Base-by-base conservation (phyloP, 2,113 vertebrate species). In the Hipposideros armiger region DNA sequence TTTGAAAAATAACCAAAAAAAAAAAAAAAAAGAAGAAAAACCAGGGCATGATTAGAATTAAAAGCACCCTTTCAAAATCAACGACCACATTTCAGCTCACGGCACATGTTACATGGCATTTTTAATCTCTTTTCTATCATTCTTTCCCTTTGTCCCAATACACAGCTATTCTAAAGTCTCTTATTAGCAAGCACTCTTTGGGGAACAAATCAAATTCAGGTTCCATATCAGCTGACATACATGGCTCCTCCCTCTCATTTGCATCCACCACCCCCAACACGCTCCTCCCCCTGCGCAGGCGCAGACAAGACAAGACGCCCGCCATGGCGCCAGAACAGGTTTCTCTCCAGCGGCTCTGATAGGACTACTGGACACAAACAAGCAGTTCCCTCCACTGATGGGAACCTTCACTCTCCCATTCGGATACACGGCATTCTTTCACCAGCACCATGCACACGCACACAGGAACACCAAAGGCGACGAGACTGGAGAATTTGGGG, bases 41-140 rank as follows among this genome's bases (percentile, higher is more conserved):
- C 14, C 16, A 11, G 14, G 40, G n/a, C 0, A 22, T 56, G 8
- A 66, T 15, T 45, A 30, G 17, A 86, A 52, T 54, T 91, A 54
- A 86, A 91, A 85, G 52, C 45, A 45, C 9, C 9, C 85, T 95
- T 93, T 95, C 56, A 58, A 78, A 92, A 58, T 40, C 74, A 52
- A 82, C n/a, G 11, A 56, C 9, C 32, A 5, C 22, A 60, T 36
- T 72, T 70, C 69, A 30, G 32, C 28, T 87, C 62, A 26, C 0
- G 54, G 69, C 58, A 45, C 62, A 54, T 28, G 47, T 50, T 9
- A 64, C 24, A 52, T 24, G 77, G 7, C 64, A 70, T n/a, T 54
- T 54, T 58, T 42, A 60, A 50, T 62, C 19, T 74, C 64, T 76
- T 50, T 67, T 45, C 42, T 64, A 36, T 28, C 45, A 24, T 47